Evolutionary conservation across 2,797 vertebrate species (phyloP).

Genomic region (Squalus acanthias): DNA sequence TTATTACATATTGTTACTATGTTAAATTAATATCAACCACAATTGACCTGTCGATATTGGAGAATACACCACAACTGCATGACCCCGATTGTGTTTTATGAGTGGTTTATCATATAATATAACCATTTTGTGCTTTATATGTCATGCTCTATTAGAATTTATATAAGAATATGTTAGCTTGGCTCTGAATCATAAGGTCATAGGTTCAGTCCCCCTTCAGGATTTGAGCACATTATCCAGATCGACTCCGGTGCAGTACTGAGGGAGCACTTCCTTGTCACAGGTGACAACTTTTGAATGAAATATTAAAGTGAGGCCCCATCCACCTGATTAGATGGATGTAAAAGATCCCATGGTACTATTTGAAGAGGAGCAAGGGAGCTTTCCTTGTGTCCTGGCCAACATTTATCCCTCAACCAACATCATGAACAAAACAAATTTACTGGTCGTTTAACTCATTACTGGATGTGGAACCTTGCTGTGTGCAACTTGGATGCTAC

Average conservation of each 20-base stretch:
- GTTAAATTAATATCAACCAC: neutral
- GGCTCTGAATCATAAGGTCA: neutral
- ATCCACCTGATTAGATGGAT: too few species aligned
- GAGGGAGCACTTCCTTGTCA: neutral
- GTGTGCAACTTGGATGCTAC: too few species aligned
- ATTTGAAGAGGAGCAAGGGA: neutral
- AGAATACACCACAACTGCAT: neutral
- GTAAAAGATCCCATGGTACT: neutral
- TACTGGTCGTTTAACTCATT: neutral
- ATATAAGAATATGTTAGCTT: neutral
- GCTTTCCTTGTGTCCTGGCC: neutral
- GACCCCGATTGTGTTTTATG: neutral
- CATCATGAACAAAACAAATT: neutral
- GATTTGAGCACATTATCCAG: neutral
- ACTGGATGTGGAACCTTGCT: neutral
- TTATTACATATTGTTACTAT: neutral
- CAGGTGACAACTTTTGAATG: neutral
- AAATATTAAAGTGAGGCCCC: neutral
- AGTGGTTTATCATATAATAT: neutral
- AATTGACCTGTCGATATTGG: neutral
- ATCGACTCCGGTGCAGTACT: neutral
- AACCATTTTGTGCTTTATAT: neutral
- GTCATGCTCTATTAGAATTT: neutral
- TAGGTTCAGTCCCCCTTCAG: neutral
- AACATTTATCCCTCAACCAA: neutral